These are phyloP conservation scores for Semnornis frantzii DNA, from an alignment of 2,113 vertebrate species.

Conservation along the genomic window DNA sequence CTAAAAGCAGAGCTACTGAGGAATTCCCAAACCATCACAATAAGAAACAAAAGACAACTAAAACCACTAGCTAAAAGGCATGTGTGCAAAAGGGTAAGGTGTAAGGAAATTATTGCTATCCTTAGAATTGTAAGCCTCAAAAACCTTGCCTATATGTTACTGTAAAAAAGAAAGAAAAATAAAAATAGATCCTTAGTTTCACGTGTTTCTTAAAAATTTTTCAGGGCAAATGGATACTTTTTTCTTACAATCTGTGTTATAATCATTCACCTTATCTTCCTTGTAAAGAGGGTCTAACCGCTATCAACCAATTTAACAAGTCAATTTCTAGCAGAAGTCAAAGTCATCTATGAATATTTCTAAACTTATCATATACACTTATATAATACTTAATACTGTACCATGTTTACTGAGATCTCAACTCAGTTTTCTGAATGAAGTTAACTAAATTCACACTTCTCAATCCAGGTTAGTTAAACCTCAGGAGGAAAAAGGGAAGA, in stretches of 20 bases:
- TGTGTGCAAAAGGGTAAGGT: neutral
- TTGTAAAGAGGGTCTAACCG: neutral
- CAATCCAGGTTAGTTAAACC: rapidly evolving
- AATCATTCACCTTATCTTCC: neutral
- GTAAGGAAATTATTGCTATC: neutral
- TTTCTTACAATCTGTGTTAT: neutral
- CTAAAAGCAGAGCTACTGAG: no score
- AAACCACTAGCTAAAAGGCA: neutral
- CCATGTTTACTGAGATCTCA: neutral
- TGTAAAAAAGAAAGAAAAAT: no score
- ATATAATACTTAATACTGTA: neutral
- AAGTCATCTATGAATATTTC: neutral
- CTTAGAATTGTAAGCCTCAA: neutral
- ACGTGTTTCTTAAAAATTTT: no score
- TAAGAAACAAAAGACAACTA: neutral
- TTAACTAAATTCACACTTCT: neutral
- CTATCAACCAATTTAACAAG: neutral
- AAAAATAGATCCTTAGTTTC: neutral
- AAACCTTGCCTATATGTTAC: neutral
- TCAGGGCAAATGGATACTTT: neutral
- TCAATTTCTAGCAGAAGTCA: neutral
- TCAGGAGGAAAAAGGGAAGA: neutral
- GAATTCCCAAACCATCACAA: no score
- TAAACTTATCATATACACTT: no score
- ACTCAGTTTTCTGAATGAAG: neutral